Evolutionary conservation across 1,140 invertebrate genomes (phyloP), one percentile per base, ranked within the genome.

Genomic region (Mercenaria mercenaria): DNA sequence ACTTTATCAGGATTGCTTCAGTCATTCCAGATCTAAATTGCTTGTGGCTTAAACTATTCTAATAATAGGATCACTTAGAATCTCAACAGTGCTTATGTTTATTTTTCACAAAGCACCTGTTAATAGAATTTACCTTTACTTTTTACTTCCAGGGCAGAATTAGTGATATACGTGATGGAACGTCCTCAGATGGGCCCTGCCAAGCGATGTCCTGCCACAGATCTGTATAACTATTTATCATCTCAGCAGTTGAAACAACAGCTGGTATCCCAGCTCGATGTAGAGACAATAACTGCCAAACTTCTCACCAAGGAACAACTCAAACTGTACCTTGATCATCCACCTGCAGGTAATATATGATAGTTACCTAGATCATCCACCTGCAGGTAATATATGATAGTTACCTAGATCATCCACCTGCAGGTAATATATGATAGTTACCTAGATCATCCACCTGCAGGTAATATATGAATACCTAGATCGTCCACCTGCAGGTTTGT

Each of bases 321-420:
- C 0, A 98, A 98, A 90, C 97, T 98, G 91, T 99, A 99, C 96
- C 95, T 99, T 59, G 98, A 98, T 87, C 98, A 97, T 94, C 97
- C 98, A 10, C 99, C 98, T 20, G 97, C 97, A 92, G 98, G 98
- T 97, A 93, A 97, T 98, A 10, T 20, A n/a, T n/a, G n/a, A n/a
- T n/a, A n/a, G n/a, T n/a, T 99, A 99, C 96, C 95, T 99, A 56
- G 98, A 98, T 87, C 98, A 97, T 94, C 97, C 98, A 10, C 99
- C 98, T 20, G 97, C 97, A 92, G 98, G 98, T 97, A 93, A 97
- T 98, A 10, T 20, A n/a, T n/a, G n/a, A n/a, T n/a, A n/a, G n/a
- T n/a, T 99, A 99, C 96, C 95, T 99, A 56, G 98, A 98, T 87
- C 98, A 97, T 94, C 97, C 98, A 10, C 99, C 98, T 20, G 97